phyloP scores from a whole-genome alignment of 2,113 vertebrate genomes.

The Origma solitaria region DNA sequence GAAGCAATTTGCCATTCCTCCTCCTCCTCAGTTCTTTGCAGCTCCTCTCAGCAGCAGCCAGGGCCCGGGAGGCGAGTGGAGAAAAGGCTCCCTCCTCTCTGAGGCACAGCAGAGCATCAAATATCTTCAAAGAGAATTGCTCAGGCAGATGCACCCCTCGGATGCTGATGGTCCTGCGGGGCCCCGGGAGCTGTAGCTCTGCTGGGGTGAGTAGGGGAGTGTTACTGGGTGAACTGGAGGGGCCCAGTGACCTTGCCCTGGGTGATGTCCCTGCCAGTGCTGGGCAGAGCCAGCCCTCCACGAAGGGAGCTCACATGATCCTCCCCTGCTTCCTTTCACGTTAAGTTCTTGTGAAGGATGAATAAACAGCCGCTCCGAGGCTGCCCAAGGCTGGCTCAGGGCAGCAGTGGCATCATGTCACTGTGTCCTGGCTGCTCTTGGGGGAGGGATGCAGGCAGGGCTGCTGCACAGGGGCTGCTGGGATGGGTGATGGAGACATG shows the following conservation, averaged over 20 bases:
- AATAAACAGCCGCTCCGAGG: not conserved
- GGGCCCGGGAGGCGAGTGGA: not conserved
- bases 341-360: not conserved
- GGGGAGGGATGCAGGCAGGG: not conserved
- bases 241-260: not conserved
- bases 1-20: not conserved
- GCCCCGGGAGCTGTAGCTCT: not conserved
- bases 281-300: not conserved
- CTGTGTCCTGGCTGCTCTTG: not conserved
- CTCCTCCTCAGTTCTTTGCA: not conserved
- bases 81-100: not conserved
- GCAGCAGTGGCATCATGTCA: not conserved
- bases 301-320: not conserved
- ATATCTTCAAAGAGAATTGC: not conserved
- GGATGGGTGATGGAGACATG: not conserved
- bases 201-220: not conserved
- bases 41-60: not conserved
- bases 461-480: not conserved
- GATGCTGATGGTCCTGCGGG: accelerated
- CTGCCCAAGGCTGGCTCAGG: constrained; percentile 3
- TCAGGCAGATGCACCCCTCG: not conserved
- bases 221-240: not conserved
- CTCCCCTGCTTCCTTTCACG: not conserved
- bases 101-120: not conserved
- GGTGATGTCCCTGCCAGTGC: not conserved